A percentile compares a stretch with the other conserved stretches of the same genome.
Conservation (phyloP, 1,140 invertebrate genomes). For the Colletes latitarsis region DNA sequence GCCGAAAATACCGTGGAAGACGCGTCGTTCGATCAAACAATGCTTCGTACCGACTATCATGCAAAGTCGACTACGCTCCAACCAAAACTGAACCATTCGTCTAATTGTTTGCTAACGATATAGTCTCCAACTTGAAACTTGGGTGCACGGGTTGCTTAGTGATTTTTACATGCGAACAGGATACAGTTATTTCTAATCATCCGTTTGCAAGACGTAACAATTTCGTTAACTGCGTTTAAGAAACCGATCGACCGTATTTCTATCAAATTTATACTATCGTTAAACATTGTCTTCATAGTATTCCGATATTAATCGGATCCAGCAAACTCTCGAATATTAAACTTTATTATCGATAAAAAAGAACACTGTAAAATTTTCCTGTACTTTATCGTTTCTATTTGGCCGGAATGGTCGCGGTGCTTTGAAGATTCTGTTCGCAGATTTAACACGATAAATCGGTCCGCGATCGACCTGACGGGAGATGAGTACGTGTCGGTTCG, state of each 20-base stretch:
- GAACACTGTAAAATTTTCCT: no score
- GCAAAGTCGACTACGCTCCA: slow-evolving; percentile 47
- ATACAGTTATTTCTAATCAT: background rate
- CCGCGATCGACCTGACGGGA: background rate
- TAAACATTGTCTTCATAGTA: no score
- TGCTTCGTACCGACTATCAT: slow-evolving; percentile 35
- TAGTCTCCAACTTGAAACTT: slow-evolving; percentile 28
- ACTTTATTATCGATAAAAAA: no score
- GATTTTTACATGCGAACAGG: slow-evolving; percentile 12
- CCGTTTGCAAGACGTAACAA: no score
- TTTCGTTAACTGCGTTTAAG: background rate
- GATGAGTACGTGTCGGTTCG: slow-evolving; percentile 15
- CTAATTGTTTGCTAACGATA: slow-evolving; percentile 34
- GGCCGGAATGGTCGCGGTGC: background rate
- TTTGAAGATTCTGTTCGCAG: background rate
- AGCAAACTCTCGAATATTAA: no score
- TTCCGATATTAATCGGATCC: no score
- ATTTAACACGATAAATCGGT: background rate
- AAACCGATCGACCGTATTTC: no score
- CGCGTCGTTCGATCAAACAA: background rate
- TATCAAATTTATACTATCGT: no score
- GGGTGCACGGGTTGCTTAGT: slow-evolving; percentile 10
- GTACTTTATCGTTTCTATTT: background rate
- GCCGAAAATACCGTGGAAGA: background rate
- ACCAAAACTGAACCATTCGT: slow-evolving; percentile 43